phyloP scores from a whole-genome alignment of 2,113 vertebrate genomes.

The Syrmaticus mikado region DNA sequence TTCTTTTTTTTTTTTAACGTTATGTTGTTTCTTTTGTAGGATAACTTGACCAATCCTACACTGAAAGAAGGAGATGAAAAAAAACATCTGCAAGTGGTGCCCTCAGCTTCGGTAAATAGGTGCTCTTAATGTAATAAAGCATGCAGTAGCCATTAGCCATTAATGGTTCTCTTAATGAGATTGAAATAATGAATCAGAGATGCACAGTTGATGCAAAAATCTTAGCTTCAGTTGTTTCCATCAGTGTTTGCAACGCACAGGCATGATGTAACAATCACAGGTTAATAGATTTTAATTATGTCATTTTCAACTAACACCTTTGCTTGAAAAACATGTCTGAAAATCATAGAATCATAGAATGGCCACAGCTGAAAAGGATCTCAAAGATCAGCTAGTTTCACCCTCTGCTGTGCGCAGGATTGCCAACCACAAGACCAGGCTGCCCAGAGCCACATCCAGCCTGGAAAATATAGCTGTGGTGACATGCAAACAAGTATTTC shows the following conservation, averaged over 20 bases:
- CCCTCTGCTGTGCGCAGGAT: too few relatives aligned
- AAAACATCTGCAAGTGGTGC: not conserved
- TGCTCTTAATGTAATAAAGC: not conserved
- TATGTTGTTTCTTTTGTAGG: not conserved
- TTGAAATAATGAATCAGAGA: not conserved
- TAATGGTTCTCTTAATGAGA: not conserved
- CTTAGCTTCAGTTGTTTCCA: not conserved
- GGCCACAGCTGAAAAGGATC: too few relatives aligned
- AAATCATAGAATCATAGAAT: too few relatives aligned
- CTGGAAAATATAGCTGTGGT: not conserved
- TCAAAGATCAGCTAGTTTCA: too few relatives aligned
- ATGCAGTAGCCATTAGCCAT: accelerated
- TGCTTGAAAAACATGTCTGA: not conserved
- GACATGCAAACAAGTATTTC: not conserved
- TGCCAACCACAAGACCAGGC: too few relatives aligned
- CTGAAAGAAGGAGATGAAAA: conserved; percentile 1
- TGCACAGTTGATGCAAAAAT: not conserved
- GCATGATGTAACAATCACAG: not conserved
- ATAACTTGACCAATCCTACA: not conserved
- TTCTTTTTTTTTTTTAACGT: not conserved
- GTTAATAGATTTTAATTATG: not conserved
- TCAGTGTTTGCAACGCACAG: not conserved
- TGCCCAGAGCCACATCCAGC: too few relatives aligned
- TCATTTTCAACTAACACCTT: not conserved
- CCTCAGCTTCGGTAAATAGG: not conserved